Base-by-base conservation (phyloP, 2,888 invertebrate genomes). In the Phasia obesa region DNA sequence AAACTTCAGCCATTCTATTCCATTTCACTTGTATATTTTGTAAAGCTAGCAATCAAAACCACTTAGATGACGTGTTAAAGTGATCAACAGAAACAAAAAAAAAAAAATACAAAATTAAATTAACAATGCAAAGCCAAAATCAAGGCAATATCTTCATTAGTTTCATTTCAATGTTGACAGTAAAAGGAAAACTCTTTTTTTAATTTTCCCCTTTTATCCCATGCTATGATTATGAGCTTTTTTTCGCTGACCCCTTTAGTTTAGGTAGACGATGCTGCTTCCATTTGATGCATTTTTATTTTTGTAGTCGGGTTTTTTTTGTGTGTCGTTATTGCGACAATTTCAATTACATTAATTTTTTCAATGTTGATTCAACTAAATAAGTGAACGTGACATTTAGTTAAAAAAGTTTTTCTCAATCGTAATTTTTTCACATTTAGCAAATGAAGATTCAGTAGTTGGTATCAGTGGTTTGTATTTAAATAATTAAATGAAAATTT, bases 351-450 rank as follows among this genome's bases (percentile, higher is more conserved):
- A 60, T 71, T 76, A 67, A 74, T 53, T 67, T 78, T 78, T 74
- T 65, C 82, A 79, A 79, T 79, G 75, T 83, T 83, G 78, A 83
- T 75, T 75, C 79, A 79, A 79, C 78, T 78, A 65, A 83, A 83
- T 83, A 75, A 71, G 59, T 53, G 55, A 79, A 83, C 82, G 82
- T 83, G 82, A 83, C 79, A 83, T 83, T 79, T 71, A 79, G 78
- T 77, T 67, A 62, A 23, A 31, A 31, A n/a, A 27, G 2, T 44
- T 62, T 9, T 51, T 17, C 11, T 21, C 47, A 47, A 19, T 17
- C 9, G 4, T 35, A 59, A 17, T 51, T 62, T 47, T 7, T n/a
- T 53, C 7, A 15, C 21, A 60, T 53, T 60, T 38, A 53, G 42
- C 60, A 76, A 53, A 76, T 69, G 53, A 53, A 69, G 17, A 77